These are phyloP conservation scores for Lochmaea crataegi DNA, from an alignment of 2,888 invertebrate genomes.

Conservation along the genomic window DNA sequence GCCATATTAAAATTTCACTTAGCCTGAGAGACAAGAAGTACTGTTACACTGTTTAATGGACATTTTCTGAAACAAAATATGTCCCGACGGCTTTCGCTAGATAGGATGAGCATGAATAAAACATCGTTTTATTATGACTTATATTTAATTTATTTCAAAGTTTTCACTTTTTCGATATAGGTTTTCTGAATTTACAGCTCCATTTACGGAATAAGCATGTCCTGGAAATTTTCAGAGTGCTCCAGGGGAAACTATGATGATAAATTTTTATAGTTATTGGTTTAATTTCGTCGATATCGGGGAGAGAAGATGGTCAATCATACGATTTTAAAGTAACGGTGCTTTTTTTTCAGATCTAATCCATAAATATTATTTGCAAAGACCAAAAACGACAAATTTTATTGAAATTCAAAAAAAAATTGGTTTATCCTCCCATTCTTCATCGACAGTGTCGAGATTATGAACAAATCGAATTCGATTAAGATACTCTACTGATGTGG, in stretches of 20 bases:
- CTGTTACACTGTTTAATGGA: constrained; percentile 50
- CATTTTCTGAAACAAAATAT: constrained; percentile 51
- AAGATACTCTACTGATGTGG: too few species aligned
- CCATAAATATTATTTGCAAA: too few species aligned
- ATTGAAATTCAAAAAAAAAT: too few species aligned
- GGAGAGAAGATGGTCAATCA: neutral
- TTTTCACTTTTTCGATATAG: constrained; percentile 32
- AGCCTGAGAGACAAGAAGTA: constrained; percentile 47
- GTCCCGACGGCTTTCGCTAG: constrained; percentile 46
- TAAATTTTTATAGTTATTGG: neutral
- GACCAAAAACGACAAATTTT: too few species aligned
- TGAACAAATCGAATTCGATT: too few species aligned
- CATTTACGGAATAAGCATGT: constrained; percentile 4
- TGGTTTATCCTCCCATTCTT: too few species aligned
- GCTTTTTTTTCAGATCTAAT: neutral
- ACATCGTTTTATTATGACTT: constrained; percentile 40
- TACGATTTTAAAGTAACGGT: neutral
- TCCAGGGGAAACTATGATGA: neutral
- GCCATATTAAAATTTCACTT: constrained; percentile 53
- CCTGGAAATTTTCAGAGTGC: neutral
- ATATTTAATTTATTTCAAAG: constrained; percentile 41
- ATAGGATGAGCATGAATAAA: constrained; percentile 47
- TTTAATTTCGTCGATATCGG: neutral
- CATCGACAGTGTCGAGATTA: too few species aligned
- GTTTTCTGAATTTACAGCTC: constrained; percentile 31